These are phyloP conservation scores for Neosilurus mollespiculum DNA, from an alignment of 2,797 vertebrate species.

Conservation along the genomic window DNA sequence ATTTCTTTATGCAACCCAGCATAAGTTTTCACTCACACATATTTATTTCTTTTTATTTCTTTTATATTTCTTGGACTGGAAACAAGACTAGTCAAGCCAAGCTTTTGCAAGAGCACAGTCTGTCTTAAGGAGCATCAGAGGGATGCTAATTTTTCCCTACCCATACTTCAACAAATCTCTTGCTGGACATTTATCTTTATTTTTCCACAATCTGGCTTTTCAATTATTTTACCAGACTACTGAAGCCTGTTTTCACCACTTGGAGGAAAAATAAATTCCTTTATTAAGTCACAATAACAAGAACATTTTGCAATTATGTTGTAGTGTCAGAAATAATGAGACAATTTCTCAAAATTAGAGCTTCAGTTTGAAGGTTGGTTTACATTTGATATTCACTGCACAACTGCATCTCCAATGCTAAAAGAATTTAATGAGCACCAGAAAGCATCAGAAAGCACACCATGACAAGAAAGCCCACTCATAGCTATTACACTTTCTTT, in stretches of 20 bases:
- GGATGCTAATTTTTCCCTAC: neutral
- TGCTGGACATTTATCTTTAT: neutral
- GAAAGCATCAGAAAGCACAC: neutral
- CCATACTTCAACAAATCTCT: neutral
- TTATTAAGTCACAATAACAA: conserved; percentile 17
- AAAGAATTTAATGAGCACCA: neutral
- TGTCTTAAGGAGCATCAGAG: neutral
- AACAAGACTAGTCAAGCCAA: conserved; percentile 12
- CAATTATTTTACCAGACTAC: neutral
- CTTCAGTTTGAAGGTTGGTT: neutral
- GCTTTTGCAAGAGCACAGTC: neutral
- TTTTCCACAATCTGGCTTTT: neutral
- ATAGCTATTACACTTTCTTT: neutral
- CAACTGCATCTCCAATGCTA: neutral
- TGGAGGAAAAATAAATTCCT: conserved; percentile 1
- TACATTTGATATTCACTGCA: neutral
- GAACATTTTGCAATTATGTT: neutral
- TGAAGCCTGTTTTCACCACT: neutral
- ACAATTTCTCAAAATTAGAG: neutral
- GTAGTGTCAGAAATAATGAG: conserved; percentile 2
- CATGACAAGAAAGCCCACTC: neutral
- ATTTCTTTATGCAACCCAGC: conserved; percentile 31
- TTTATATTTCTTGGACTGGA: neutral
- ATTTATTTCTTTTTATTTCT: conserved; percentile 25
- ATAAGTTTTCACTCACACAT: conserved; percentile 30